phyloP scores from a whole-genome alignment of 2,797 vertebrate genomes.

The Hydrolagus colliei region DNA sequence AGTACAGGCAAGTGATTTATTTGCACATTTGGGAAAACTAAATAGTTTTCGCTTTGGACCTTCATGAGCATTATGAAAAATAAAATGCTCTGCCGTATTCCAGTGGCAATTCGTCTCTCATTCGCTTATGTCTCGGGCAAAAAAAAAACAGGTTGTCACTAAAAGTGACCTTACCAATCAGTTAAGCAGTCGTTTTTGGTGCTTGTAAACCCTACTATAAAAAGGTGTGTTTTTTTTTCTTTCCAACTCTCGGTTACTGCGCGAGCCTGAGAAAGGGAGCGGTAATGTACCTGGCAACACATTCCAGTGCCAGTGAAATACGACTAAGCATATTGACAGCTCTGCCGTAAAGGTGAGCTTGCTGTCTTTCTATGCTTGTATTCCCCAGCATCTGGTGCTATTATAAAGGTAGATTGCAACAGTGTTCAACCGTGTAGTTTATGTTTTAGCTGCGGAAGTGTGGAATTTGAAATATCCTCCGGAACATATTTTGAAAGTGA shows the following conservation, averaged over 20 bases:
- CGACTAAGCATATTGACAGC: background rate
- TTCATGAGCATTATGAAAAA: too few relatives aligned
- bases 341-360: background rate
- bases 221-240: background rate
- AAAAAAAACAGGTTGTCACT: background rate
- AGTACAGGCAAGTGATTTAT: too few relatives aligned
- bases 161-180: conserved; percentile 17
- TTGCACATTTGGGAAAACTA: too few relatives aligned
- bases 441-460: background rate
- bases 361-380: background rate
- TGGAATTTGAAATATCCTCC: background rate
- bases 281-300: too few relatives aligned
- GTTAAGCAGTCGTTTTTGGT: too few relatives aligned
- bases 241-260: background rate
- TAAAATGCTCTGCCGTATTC: background rate
- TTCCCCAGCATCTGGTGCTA: background rate
- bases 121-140: background rate
- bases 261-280: too few relatives aligned
- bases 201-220: background rate
- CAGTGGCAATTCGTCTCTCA: background rate
- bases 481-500: too few relatives aligned
- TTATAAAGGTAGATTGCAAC: background rate
- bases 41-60: too few relatives aligned
- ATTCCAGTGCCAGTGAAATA: background rate
- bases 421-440: background rate